These are phyloP conservation scores for Sesamia nonagrioides DNA, from an alignment of 1,140 invertebrate genomes.

Conservation along the genomic window DNA sequence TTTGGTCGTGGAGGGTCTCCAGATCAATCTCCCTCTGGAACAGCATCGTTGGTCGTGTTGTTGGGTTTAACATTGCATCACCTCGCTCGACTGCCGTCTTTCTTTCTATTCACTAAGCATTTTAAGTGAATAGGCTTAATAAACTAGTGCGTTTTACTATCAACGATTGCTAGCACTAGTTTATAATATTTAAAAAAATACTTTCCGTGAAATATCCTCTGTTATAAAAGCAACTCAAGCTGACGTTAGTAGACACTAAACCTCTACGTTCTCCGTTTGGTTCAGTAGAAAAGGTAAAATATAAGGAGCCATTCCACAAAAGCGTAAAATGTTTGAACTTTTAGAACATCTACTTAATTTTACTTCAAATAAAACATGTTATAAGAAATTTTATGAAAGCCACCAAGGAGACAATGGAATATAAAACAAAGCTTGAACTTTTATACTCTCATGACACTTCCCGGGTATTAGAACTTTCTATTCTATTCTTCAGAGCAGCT, in stretches of 20 bases:
- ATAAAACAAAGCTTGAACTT: conserved; percentile 26
- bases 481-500: conserved; percentile 1
- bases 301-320: background rate
- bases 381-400: conserved; percentile 18
- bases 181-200: too few species aligned
- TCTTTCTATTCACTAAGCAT: too few species aligned
- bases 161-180: too few species aligned
- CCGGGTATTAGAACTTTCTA: conserved; percentile 7
- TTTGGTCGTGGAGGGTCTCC: too few species aligned
- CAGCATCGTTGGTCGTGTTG: too few species aligned
- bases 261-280: background rate
- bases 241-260: background rate
- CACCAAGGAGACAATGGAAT: conserved; percentile 13
- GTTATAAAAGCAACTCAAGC: background rate
- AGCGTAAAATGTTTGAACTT: conserved; percentile 6
- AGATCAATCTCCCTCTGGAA: too few species aligned
- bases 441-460: conserved; percentile 9
- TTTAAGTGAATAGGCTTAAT: too few species aligned
- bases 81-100: too few species aligned
- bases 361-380: conserved; percentile 22
- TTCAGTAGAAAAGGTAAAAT: conserved; percentile 3
- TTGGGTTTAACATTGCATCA: too few species aligned
- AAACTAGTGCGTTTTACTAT: too few species aligned
- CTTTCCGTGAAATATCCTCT: background rate
- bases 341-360: conserved; percentile 16